Base-by-base conservation (phyloP, 35 echinoderm and acorn worm species). In the Acanthaster planci region DNA sequence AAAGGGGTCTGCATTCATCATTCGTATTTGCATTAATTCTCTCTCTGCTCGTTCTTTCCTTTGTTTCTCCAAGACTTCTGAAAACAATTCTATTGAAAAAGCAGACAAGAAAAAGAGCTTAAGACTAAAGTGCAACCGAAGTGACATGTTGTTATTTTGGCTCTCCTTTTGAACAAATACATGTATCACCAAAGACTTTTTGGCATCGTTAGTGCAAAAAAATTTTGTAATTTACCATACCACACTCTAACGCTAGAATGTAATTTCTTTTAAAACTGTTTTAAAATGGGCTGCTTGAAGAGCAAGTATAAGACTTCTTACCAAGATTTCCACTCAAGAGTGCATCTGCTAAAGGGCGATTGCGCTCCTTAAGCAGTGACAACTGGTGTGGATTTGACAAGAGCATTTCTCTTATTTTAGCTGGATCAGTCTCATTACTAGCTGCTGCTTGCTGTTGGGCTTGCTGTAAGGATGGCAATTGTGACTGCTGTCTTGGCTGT, bases 1-100 rank as follows among this genome's bases (percentile, higher is more conserved):
- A 80, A 97, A 93, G 7, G 91, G 95, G 44, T 97, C 88, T 7
- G 95, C 91, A 58, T 85, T 93, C 80, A 91, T 35, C 87, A 97
- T 86, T 57, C 91, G 79, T 42, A 97, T 93, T 34, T 84, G 86
- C 57, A 93, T 78, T 81, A 86, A 87, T 38, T 93, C 91, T 34
- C 79, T 35, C 67, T 93, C 87, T 16, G 90, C 87, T 90, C 78
- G 80, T 32, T 89, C 91, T 51, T 77, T 90, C 78, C 90, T 89
- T 57, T 97, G 95, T 52, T 77, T 84, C 34, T 85, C 84, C 35
- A 97, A 60, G 36, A 93, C 95, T 34, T 90, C 81, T n/a, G 87
- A 90, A 83, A 97, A 97, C 84, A 88, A 79, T 55, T 93, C 95
- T 97, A 87, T 55, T 8, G 67, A 39, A 30, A 10, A 78, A 40